phyloP scores from a whole-genome alignment of 2,797 vertebrate genomes.

The Rachycentron canadum region DNA sequence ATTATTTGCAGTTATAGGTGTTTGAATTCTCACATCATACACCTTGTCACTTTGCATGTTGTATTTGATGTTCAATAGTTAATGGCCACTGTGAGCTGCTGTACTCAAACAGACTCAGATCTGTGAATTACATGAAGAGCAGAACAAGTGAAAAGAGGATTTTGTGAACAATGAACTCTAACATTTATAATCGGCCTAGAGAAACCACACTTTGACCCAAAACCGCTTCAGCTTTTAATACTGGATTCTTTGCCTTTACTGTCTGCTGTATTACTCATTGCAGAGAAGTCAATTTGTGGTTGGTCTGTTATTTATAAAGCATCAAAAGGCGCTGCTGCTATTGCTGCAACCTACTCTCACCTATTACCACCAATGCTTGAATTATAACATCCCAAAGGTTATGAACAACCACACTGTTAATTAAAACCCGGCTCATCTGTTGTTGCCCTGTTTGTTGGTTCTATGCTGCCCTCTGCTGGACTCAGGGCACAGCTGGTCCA shows the following conservation, averaged over 20 bases:
- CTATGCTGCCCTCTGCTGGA: conserved; percentile 69
- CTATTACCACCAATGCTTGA: too few species aligned
- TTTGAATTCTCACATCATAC: too few species aligned
- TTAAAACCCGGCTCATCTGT: neutral
- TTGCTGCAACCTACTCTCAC: neutral
- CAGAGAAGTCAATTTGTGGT: neutral
- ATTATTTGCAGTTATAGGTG: neutral
- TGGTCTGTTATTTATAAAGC: neutral
- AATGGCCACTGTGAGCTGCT: neutral
- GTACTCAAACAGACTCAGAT: too few species aligned
- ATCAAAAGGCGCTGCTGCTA: neutral
- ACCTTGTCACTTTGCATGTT: neutral
- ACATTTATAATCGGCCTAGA: conserved; percentile 4
- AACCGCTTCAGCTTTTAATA: neutral
- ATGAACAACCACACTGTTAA: neutral
- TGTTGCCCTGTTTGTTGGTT: neutral
- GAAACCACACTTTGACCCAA: neutral
- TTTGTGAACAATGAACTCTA: neutral
- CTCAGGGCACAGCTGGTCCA: neutral
- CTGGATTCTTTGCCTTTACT: neutral
- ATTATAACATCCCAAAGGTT: neutral
- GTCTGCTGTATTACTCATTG: neutral
- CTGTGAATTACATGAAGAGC: neutral
- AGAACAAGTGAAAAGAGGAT: neutral
- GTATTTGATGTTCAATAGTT: neutral